A percentile compares a stretch with the other conserved stretches of the same genome.
Conservation (phyloP, 2,797 vertebrate species). For the Microhierax caerulescens region DNA sequence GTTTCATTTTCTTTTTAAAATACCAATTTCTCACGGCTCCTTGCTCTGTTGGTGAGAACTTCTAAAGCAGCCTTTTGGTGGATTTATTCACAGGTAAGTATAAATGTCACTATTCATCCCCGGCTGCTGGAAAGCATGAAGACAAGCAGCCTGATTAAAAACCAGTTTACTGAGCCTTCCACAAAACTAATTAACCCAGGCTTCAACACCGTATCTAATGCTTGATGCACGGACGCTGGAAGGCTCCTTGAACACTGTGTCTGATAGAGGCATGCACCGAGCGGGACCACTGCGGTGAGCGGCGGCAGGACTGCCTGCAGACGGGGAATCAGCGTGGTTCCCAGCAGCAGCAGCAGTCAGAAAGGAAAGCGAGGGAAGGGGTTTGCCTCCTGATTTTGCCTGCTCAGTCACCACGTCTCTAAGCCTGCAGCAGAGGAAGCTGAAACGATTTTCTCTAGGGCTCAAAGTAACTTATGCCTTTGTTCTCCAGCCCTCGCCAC, state of each 20-base stretch:
- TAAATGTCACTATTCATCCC: accelerated
- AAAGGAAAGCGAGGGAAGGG: neutral
- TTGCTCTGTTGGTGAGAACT: neutral
- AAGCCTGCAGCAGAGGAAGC: neutral
- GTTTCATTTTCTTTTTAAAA: neutral
- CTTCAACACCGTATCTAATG: accelerated
- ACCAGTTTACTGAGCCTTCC: neutral
- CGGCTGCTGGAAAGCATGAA: neutral
- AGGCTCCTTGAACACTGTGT: neutral
- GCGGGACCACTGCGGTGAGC: accelerated
- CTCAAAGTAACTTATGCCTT: neutral
- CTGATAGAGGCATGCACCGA: accelerated
- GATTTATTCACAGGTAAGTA: neutral
- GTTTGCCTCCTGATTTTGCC: neutral
- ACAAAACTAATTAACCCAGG: neutral
- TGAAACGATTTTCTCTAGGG: neutral
- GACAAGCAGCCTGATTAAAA: neutral
- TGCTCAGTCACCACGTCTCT: neutral
- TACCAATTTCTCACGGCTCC: accelerated
- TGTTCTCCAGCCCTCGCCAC: neutral
- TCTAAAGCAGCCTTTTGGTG: neutral
- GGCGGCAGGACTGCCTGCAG: neutral
- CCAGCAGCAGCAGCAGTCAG: neutral
- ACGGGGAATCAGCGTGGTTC: neutral
- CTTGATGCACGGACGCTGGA: too few relatives aligned